Percentiles rank a stretch among this genome's conserved stretches.
These are phyloP conservation scores for Carassius carassius DNA, from an alignment of 2,113 vertebrate genomes.

Conservation along the genomic window DNA sequence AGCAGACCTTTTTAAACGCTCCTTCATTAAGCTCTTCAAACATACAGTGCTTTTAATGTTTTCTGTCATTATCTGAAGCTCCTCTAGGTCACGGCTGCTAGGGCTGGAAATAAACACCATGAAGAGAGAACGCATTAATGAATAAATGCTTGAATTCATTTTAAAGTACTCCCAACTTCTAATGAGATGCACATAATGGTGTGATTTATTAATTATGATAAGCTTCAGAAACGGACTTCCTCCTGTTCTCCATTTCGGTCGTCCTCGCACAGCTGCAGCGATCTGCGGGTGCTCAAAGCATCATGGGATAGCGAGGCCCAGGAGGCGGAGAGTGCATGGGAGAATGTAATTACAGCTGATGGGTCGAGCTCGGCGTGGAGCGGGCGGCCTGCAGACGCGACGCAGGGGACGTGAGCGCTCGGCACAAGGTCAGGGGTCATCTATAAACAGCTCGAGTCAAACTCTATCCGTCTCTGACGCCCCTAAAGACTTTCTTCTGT, in stretches of 20 bases:
- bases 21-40: conserved; percentile 49
- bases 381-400: not conserved
- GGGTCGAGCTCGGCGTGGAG: not conserved
- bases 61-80: conserved; percentile 46
- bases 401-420: conserved; percentile 15
- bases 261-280: not conserved
- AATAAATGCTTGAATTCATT: conserved; percentile 31
- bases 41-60: conserved; percentile 27
- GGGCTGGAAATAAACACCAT: conserved; percentile 3
- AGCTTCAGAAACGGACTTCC: not conserved
- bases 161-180: not conserved
- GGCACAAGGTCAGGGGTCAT: not conserved
- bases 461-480: conserved; percentile 21
- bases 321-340: not conserved
- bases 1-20: conserved; percentile 45
- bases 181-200: not conserved
- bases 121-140: not conserved
- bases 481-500: not conserved
- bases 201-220: not conserved
- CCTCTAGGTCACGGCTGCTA: conserved; percentile 39
- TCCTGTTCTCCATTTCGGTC: not conserved
- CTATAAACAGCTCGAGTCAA: conserved; percentile 25
- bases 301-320: conserved; percentile 28
- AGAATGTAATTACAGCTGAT: conserved; percentile 38
- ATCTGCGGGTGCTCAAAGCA: not conserved